Evolutionary conservation across 92 coral and sea anemone genomes (phyloP).

Genomic region (Parazoanthus atlanticus): DNA sequence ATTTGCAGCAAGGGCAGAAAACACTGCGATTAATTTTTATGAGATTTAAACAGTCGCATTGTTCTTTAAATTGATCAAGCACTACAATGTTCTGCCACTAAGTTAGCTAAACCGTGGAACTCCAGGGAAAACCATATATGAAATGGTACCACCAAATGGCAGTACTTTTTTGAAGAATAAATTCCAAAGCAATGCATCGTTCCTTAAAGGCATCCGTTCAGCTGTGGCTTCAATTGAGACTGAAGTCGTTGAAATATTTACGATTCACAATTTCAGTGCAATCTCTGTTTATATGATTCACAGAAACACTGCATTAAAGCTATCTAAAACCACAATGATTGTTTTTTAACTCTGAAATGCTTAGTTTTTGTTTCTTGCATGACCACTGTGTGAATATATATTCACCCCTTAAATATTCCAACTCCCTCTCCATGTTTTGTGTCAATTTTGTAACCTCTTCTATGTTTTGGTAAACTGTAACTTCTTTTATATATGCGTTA

Average conservation of each 20-base stretch:
- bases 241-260: neutral
- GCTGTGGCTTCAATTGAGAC: neutral
- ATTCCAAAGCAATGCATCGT: too few relatives aligned
- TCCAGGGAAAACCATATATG: neutral
- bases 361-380: neutral
- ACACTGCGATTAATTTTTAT: conserved; percentile 20
- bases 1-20: neutral
- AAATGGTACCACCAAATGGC: neutral
- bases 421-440: too few relatives aligned
- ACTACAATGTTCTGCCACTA: neutral
- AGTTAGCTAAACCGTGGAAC: too few relatives aligned
- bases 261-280: neutral
- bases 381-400: neutral
- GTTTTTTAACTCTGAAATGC: neutral
- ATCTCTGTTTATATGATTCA: too few relatives aligned
- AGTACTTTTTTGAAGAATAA: neutral
- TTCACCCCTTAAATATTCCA: too few relatives aligned
- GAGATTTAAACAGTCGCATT: conserved; percentile 11
- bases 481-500: too few relatives aligned
- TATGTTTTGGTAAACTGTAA: too few relatives aligned
- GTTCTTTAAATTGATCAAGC: neutral
- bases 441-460: neutral
- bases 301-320: too few relatives aligned
- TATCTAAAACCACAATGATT: neutral
- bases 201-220: neutral